These are phyloP conservation scores for Oryzias curvinotus DNA, from an alignment of 2,113 vertebrate genomes.

Conservation along the genomic window DNA sequence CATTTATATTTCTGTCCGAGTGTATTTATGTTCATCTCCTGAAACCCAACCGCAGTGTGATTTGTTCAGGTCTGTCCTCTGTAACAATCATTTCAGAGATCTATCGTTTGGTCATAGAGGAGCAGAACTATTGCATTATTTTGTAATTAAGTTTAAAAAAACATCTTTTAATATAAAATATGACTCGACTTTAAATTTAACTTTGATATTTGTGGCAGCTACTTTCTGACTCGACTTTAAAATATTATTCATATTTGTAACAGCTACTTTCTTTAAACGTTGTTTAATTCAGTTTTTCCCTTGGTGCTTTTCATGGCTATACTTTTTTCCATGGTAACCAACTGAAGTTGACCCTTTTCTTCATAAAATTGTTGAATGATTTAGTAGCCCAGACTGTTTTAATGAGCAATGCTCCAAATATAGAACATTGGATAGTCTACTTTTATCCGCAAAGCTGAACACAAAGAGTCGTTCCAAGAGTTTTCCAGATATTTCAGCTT, in stretches of 20 bases:
- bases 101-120: slow-evolving; percentile 33
- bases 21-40: slow-evolving; percentile 38
- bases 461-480: slow-evolving; percentile 19
- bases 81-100: slow-evolving; percentile 40
- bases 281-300: slow-evolving; percentile 18
- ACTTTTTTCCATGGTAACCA: slow-evolving; percentile 9
- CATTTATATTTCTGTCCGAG: slow-evolving; percentile 36
- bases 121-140: slow-evolving; percentile 31
- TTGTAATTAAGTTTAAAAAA: slow-evolving; percentile 29
- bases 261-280: slow-evolving; percentile 24
- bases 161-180: not conserved
- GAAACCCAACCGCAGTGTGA: slow-evolving; percentile 37
- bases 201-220: not conserved
- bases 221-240: slow-evolving; percentile 5
- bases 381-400: slow-evolving; percentile 17
- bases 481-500: slow-evolving; percentile 42
- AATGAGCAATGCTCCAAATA: slow-evolving; percentile 35
- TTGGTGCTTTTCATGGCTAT: slow-evolving; percentile 23
- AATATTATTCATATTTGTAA: no score
- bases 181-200: no score
- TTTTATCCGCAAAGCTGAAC: slow-evolving; percentile 8
- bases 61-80: slow-evolving; percentile 41
- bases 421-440: not conserved
- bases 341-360: slow-evolving; percentile 15
- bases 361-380: slow-evolving; percentile 21